Base-by-base conservation (phyloP, 2,113 vertebrate species). In the Paracyprichromis sp. region DNA sequence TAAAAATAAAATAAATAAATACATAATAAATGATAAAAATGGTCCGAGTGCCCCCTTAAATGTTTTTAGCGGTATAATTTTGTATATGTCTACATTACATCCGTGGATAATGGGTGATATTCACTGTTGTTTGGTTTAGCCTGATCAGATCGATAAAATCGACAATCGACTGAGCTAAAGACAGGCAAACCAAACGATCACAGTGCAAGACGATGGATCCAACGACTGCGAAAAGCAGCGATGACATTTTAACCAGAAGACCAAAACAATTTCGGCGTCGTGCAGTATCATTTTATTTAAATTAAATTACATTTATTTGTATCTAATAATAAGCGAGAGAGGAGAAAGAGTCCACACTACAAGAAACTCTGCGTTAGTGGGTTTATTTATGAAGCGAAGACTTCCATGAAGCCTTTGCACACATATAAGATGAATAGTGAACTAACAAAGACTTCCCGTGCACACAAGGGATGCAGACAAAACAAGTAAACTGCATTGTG, bases 131-230 rank as follows among this genome's bases (percentile, higher is more conserved):
- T 83, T 69, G 2, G 19, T 57, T 56, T 73, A 14, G 3, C 76
- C 4, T 13, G 47, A 87, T 91, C 57, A 9, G 54, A 89, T 92
- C 63, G 17, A 16, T 76, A 38, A 2, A 21, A 53, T 91, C 87
- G 82, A 73, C 36, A 84, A 82, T 93, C 80, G 29, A 26, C 4
- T 24, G 6, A 54, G 21, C 5, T 56, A 9, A 16, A 6, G 17
- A 26, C 83, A 90, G 91, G 84, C 3, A 3, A 87, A 90, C 45
- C 21, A 95, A 88, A 31, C 56, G 88, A 94, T 88, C 92, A 26
- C 91, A 90, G 90, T 94, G 90, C 82, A 9, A 8, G 13, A 11
- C 6, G 69, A 86, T 84, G 31, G 26, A 76, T 45, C 52, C 26
- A 40, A 31, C 29, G 6, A 34, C 82, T 56, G 52, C 50, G 19